Conservation (phyloP, 2,888 invertebrate species). For the Limnephilus marmoratus region DNA sequence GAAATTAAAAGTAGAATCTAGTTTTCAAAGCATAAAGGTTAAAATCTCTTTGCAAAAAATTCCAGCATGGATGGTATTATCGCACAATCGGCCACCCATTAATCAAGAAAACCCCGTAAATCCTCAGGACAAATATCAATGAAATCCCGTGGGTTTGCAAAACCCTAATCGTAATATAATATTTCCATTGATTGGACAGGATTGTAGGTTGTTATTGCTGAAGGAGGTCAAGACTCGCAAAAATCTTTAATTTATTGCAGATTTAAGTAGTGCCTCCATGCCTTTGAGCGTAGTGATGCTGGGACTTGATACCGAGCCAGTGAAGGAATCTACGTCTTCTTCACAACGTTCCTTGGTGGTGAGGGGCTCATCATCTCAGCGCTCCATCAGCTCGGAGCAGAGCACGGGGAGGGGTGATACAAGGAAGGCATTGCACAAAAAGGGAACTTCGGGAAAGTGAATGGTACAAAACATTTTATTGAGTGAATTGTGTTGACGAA, state of each 20-base stretch:
- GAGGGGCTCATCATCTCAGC: not conserved
- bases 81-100: no score
- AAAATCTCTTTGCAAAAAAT: no score
- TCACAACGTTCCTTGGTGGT: not conserved
- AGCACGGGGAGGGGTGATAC: not conserved
- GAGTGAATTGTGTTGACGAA: not conserved
- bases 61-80: no score
- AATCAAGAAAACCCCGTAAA: no score
- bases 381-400: not conserved
- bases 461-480: not conserved
- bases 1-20: no score
- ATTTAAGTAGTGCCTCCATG: slow-evolving; percentile 43
- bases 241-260: slow-evolving; percentile 12
- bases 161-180: no score
- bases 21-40: no score
- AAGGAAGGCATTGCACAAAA: not conserved
- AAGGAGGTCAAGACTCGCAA: not conserved
- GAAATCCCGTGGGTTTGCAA: no score
- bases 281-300: slow-evolving; percentile 58
- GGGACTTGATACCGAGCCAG: slow-evolving; percentile 55
- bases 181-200: not conserved
- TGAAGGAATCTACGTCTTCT: slow-evolving; percentile 9
- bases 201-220: not conserved
- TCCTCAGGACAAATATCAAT: no score
- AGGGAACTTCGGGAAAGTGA: not conserved